Evolutionary conservation across 2,888 invertebrate species (phyloP), one percentile per base, ranked within the genome.

Genomic region (Aphidoletes aphidimyza): DNA sequence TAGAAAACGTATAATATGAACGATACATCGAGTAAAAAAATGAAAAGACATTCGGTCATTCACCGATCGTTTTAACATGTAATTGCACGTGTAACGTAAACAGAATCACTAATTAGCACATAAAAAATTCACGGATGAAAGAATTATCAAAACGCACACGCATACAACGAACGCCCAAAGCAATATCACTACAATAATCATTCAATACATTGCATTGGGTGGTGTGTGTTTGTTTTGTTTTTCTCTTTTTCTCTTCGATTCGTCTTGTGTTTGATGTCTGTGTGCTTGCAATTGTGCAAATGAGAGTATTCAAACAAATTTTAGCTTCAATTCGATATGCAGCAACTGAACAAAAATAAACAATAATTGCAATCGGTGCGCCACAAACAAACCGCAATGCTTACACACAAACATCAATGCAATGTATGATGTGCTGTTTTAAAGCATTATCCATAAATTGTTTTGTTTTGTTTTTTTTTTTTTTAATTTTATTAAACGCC

Each of bases 91-190:
- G 30, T 69, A 69, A n/a, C 69, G 69, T 30, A 69, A 69, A 69
- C 69, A 69, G 69, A 69, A 69, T 69, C 34, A 69, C 69, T 69
- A 69, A 69, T 69, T 69, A 69, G 69, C 69, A 69, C 69, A 69
- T 69, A 30, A 69, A 69, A 69, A 69, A 69, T 69, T 69, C 69
- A 69, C 69, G 69, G 69, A 69, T 69, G 69, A 69, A 69, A 69
- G 69, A 69, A 69, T 30, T 30, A 69, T 69, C 69, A 69, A 69
- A 69, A 69, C 34, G 69, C 34, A 69, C 69, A 69, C 54, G 54
- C 30, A 30, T 30, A 69, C 69, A 14, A 26, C n/a, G 30, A 54
- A n/a, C n/a, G 30, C 3, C 69, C 22, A 22, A 3, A 22, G 14
- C 69, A 30, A 34, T 69, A 69, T 69, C 69, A 69, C 14, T 69